Percentiles rank a stretch among this genome's conserved stretches.
phyloP scores from a whole-genome alignment of 2,113 vertebrate genomes.

The Pantherophis guttatus region DNA sequence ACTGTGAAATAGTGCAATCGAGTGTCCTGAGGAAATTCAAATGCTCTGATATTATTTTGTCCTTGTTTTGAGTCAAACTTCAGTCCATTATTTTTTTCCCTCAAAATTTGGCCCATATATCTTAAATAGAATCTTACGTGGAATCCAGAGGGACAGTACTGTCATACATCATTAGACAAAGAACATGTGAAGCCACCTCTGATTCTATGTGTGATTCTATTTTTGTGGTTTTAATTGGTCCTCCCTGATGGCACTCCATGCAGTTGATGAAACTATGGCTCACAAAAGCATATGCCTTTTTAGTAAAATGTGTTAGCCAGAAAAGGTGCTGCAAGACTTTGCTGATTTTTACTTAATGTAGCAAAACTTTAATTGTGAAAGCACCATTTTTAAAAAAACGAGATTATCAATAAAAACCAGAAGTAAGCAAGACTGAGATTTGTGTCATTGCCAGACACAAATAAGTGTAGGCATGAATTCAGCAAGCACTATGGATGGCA shows the following conservation, averaged over 20 bases:
- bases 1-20: not conserved
- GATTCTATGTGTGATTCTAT: not conserved
- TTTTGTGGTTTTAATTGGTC: not conserved
- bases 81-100: not conserved
- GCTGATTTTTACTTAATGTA: not conserved
- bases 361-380: not conserved
- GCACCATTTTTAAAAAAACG: not conserved
- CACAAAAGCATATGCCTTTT: not conserved
- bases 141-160: not conserved
- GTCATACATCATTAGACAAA: not conserved
- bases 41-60: not conserved
- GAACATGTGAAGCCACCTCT: not conserved
- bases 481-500: not conserved
- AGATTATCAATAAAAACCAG: not conserved
- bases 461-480: not conserved
- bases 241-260: not conserved
- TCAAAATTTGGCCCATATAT: not conserved
- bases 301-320: not conserved
- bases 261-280: not conserved
- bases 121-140: not conserved
- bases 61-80: not conserved
- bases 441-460: not conserved
- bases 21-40: not conserved
- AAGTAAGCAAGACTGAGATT: not conserved
- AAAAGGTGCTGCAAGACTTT: not conserved